Evolutionary conservation across 2,888 invertebrate genomes (phyloP), one percentile per base, ranked within the genome.

Genomic region (Macaria notata): DNA sequence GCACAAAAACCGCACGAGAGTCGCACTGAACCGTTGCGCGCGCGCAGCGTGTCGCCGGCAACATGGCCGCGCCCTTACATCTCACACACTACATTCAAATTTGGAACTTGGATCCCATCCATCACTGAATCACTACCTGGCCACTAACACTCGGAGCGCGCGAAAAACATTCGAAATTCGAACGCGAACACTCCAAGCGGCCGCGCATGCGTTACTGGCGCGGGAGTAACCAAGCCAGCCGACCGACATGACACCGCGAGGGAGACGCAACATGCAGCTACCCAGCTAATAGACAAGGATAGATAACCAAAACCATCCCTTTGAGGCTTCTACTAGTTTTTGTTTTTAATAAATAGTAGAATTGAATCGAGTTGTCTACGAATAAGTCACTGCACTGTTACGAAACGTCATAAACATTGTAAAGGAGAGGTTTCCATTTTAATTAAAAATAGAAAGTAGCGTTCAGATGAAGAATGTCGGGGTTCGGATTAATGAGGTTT

Each of bases 151-250:
- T 42, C 38, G 31, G 50, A 71, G 75, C 75, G 79, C 81, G 83
- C 81, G 75, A 81, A 81, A 83, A 78, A 60, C 68, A 62, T 78
- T 79, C 71, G 61, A 80, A 76, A 68, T 69, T 68, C 68, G 76
- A 80, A 76, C 81, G 79, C 86, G 83, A 70, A 75, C 84, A 73
- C 73, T 76, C 78, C 76, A 67, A 70, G 70, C 77, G 76, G 72
- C 75, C 76, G 88, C 89, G 88, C 79, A 70, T 78, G 86, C 84
- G 85, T 88, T 83, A 90, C 90, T 89, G 84, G 78, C 66, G 68
- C 72, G 30, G 68, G 71, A 74, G 62, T 78, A 75, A 72, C 83
- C 81, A 79, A 82, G n/a, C n/a, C n/a, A n/a, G n/a, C 81, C 83
- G 72, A 68, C 71, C 72, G 70, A 68, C 66, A 64, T 70, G 75